Percentiles rank a stretch among this genome's conserved stretches.
Conservation (phyloP, 2,797 vertebrate genomes). For the Macroramphosus scolopax region DNA sequence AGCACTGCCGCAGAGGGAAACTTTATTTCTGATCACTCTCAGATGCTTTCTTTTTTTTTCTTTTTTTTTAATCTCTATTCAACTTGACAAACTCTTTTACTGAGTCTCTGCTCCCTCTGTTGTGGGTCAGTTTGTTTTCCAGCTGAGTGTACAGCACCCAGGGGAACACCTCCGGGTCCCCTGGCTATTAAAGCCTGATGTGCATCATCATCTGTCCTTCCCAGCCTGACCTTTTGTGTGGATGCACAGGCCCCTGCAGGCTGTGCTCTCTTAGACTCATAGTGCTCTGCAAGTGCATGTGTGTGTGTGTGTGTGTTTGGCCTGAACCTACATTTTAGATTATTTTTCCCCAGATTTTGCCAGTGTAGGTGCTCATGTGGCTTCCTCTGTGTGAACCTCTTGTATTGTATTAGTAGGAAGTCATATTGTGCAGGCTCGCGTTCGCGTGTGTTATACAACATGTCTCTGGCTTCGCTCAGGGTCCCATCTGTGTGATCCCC, state of each 20-base stretch:
- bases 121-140: slow-evolving; percentile 28
- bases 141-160: slow-evolving; percentile 39
- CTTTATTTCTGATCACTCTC: not conserved
- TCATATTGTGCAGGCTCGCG: not conserved
- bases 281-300: slow-evolving; percentile 2
- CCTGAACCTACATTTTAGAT: too few species aligned
- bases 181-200: slow-evolving; percentile 42
- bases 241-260: slow-evolving; percentile 48
- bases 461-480: slow-evolving; percentile 23
- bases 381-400: too few species aligned
- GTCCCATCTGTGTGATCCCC: slow-evolving; percentile 45
- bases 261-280: slow-evolving; percentile 26
- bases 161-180: slow-evolving; percentile 43
- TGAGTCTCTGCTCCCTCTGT: slow-evolving; percentile 12
- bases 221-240: slow-evolving; percentile 56
- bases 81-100: slow-evolving; percentile 28
- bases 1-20: too few species aligned
- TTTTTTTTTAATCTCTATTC: slow-evolving; percentile 6
- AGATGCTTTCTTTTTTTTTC: slow-evolving; percentile 4
- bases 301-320: slow-evolving; percentile 5
- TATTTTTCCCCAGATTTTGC: too few species aligned
- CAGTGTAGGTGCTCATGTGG: not conserved
- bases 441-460: slow-evolving; percentile 10
- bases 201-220: slow-evolving; percentile 58
- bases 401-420: not conserved